Evolutionary conservation across 2,888 invertebrate genomes (phyloP).

Genomic region (Melikaiella ostensackeni): DNA sequence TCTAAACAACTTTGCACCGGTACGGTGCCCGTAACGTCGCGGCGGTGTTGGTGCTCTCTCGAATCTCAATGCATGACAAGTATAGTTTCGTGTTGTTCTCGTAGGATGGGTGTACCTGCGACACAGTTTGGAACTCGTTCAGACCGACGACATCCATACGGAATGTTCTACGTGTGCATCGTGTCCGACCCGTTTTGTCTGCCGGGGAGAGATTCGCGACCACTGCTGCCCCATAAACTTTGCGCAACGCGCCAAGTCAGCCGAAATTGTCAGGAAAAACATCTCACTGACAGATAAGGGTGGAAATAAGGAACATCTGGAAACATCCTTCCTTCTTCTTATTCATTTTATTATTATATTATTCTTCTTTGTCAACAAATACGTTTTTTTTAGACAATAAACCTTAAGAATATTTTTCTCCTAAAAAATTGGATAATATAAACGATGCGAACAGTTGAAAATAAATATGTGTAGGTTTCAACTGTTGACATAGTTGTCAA

Average conservation of each 20-base stretch:
- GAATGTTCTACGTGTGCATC: slow-evolving; percentile 43
- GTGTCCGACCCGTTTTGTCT: slow-evolving; percentile 35
- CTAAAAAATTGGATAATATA: too few relatives aligned
- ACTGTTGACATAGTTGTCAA: too few relatives aligned
- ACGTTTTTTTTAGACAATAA: not conserved
- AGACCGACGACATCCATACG: slow-evolving; percentile 47
- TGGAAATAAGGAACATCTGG: not conserved
- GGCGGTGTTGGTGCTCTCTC: slow-evolving; percentile 44
- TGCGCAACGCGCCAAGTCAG: slow-evolving; percentile 12
- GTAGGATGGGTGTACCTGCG: slow-evolving; percentile 48
- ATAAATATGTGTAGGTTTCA: too few relatives aligned
- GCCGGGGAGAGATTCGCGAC: slow-evolving; percentile 13
- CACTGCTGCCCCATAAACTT: slow-evolving; percentile 15
- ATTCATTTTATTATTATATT: too few relatives aligned
- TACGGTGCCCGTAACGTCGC: slow-evolving; percentile 49
- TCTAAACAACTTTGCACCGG: slow-evolving; percentile 67
- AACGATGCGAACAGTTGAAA: too few relatives aligned
- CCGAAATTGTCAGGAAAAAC: slow-evolving; percentile 13
- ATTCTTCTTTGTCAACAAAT: not conserved
- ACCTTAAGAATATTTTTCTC: too few relatives aligned
- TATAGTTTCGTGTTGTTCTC: slow-evolving; percentile 61
- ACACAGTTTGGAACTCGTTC: slow-evolving; percentile 49
- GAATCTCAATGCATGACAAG: slow-evolving; percentile 68
- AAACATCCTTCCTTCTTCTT: not conserved
- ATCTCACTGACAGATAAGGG: slow-evolving; percentile 2